Percentiles rank a stretch among this genome's conserved stretches.
Evolutionary conservation across 2,888 invertebrate genomes (phyloP).

Genomic region (Cecidostiba fungosa): DNA sequence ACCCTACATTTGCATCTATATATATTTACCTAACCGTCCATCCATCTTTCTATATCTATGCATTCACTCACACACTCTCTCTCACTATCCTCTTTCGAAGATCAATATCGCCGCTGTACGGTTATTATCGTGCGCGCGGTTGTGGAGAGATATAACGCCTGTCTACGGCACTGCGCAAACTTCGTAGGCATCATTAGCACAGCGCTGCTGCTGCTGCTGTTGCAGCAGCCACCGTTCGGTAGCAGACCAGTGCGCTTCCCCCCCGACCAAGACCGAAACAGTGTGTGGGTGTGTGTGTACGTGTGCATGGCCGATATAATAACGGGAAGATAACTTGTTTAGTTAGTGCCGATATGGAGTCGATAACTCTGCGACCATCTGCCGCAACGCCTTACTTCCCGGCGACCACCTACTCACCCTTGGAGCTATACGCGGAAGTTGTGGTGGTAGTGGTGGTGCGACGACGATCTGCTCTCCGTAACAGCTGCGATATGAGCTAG

Average conservation of each 20-base stretch:
- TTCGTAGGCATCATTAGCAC: conserved; percentile 72
- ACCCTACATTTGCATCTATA: neutral
- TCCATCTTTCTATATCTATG: neutral
- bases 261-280: neutral
- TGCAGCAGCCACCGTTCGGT: conserved; percentile 6
- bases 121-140: conserved; percentile 66
- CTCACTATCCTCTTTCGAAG: conserved; percentile 50
- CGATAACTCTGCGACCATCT: conserved; percentile 76
- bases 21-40: neutral
- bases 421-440: neutral
- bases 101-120: conserved; percentile 62
- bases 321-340: conserved; percentile 76
- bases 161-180: conserved; percentile 68
- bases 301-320: conserved; percentile 71
- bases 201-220: conserved; percentile 42
- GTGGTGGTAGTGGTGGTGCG: neutral
- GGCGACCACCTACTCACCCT: neutral
- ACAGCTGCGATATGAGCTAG: conserved; percentile 38
- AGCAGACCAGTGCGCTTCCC: neutral
- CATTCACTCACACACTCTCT: neutral
- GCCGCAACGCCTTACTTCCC: conserved; percentile 66
- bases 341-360: conserved; percentile 73
- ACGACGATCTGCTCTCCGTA: neutral
- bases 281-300: neutral
- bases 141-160: conserved; percentile 65